Evolutionary conservation across 2,113 vertebrate species (phyloP).

Genomic region (Meriones unguiculatus): DNA sequence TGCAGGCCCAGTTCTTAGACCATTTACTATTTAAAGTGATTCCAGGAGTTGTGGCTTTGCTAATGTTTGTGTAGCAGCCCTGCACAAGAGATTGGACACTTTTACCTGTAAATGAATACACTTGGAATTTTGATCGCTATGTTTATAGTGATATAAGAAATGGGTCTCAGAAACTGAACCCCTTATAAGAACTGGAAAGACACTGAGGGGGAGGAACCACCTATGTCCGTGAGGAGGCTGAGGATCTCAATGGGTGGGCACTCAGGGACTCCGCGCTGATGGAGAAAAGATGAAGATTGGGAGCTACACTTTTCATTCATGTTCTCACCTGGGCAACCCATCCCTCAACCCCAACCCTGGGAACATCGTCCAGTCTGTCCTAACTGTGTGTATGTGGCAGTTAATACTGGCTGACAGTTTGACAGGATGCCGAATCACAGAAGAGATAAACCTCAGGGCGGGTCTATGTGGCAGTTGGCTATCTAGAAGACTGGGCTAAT

Average conservation of each 20-base stretch:
- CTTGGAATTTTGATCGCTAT: neutral
- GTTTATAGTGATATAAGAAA: neutral
- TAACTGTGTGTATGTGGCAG: neutral
- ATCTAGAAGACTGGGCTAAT: neutral
- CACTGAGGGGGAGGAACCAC: neutral
- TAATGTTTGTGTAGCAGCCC: neutral
- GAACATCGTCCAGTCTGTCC: neutral
- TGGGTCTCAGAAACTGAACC: neutral
- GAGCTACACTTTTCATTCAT: neutral
- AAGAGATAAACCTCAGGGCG: neutral
- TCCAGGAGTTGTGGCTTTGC: neutral
- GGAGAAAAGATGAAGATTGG: neutral
- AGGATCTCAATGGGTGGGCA: too few relatives aligned
- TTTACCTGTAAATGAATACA: neutral
- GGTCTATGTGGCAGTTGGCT: neutral
- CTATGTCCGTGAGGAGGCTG: neutral
- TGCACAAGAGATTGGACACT: neutral
- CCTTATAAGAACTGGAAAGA: neutral
- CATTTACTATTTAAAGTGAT: neutral
- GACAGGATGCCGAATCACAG: neutral
- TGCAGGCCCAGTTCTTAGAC: slow-evolving; percentile 73
- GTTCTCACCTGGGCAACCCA: neutral
- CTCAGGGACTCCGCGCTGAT: neutral
- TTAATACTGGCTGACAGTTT: neutral
- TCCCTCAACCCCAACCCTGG: too few relatives aligned